phyloP scores from a whole-genome alignment of 2,113 vertebrate species.

The Panthera leo region DNA sequence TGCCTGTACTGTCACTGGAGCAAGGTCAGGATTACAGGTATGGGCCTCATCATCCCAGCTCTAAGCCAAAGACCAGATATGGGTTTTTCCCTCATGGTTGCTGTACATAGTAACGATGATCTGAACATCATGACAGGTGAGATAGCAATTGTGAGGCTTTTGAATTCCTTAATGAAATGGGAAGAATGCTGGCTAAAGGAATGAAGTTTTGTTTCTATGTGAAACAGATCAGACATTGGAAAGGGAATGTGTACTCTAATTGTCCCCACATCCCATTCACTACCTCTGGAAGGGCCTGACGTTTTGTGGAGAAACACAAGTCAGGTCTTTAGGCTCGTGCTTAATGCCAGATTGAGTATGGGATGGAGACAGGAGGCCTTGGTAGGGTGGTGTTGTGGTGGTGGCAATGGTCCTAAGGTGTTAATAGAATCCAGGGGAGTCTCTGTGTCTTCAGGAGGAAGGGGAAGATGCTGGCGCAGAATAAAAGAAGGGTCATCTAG shows the following conservation, averaged over 20 bases:
- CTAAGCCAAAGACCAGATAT: no score
- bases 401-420: neutral
- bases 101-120: no score
- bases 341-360: neutral
- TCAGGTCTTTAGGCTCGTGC: neutral
- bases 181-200: neutral
- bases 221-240: neutral
- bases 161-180: no score
- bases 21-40: no score
- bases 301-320: neutral
- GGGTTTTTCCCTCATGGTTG: no score
- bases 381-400: neutral
- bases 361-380: neutral
- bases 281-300: neutral
- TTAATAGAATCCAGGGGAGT: neutral
- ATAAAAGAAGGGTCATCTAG: neutral
- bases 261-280: neutral
- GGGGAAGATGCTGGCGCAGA: neutral
- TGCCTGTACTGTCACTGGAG: no score
- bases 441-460: neutral
- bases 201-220: neutral
- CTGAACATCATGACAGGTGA: no score
- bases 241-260: neutral
- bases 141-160: no score
- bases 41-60: no score